Conservation (phyloP, 2,888 invertebrate species). For the Xestia xanthographa region DNA sequence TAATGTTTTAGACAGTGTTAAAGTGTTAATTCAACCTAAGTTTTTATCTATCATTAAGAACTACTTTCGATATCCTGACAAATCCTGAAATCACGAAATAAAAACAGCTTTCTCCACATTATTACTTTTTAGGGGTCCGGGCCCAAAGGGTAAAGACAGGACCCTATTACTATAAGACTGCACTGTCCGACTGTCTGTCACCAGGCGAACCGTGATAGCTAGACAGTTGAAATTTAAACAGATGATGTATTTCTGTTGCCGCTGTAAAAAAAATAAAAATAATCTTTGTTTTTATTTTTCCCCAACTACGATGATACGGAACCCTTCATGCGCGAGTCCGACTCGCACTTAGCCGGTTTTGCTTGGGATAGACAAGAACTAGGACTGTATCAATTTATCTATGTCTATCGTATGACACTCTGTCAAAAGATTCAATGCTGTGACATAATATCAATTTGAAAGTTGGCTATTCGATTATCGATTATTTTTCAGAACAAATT, state of each 20-base stretch:
- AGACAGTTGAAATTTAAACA: no score
- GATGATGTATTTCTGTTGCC: no score
- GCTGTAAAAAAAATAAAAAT: no score
- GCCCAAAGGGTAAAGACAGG: no score
- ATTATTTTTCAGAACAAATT: not conserved
- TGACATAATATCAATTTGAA: conserved; percentile 5
- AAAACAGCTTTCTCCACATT: not conserved
- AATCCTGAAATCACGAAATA: not conserved
- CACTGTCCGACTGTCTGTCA: no score
- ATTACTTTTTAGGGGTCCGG: no score
- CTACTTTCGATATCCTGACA: not conserved
- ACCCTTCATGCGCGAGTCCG: no score
- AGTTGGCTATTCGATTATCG: not conserved
- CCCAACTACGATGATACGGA: no score
- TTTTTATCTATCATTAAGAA: not conserved
- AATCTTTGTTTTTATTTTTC: no score
- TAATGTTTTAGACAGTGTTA: not conserved
- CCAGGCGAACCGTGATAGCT: no score
- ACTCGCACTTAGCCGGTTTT: no score
- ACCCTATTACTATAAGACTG: no score
- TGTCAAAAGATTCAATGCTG: not conserved
- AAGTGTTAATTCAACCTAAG: not conserved
- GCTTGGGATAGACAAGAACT: not conserved
- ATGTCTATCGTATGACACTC: not conserved
- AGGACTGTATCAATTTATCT: not conserved